Percentiles rank a stretch among this genome's conserved stretches.
phyloP scores from a whole-genome alignment of 2,888 invertebrate genomes.

The Nebria brevicollis region DNA sequence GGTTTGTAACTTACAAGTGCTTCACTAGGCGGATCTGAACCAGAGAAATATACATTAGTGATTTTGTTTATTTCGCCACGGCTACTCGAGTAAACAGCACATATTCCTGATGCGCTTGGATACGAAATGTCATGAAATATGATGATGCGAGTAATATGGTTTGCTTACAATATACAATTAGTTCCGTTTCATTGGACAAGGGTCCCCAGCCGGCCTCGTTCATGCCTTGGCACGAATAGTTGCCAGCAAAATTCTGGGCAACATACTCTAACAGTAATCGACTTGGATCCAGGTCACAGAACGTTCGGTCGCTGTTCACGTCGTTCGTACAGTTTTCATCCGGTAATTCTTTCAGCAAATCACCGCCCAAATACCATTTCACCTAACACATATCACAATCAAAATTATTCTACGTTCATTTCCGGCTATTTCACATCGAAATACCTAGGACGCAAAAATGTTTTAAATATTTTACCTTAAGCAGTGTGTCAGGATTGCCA shows the following conservation, averaged over 20 bases:
- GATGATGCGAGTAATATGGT: constrained; percentile 3
- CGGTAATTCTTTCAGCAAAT: constrained; percentile 84
- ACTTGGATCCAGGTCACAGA: constrained; percentile 88
- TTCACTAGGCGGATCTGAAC: constrained; percentile 84
- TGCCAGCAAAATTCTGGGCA: constrained; percentile 90
- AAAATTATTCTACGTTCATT: not conserved
- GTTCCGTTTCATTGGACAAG: constrained; percentile 78
- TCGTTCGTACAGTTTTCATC: constrained; percentile 75
- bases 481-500: constrained; percentile 80
- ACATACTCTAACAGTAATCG: constrained; percentile 86
- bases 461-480: constrained; percentile 67
- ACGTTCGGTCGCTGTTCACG: constrained; percentile 66
- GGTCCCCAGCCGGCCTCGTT: constrained; percentile 91
- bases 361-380: constrained; percentile 87
- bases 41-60: constrained; percentile 47
- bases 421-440: not conserved
- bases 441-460: not conserved
- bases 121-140: constrained; percentile 5
- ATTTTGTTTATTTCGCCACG: not conserved
- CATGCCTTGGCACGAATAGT: constrained; percentile 91
- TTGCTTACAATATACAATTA: constrained; percentile 82
- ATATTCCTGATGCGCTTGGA: not conserved
- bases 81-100: too few species aligned
- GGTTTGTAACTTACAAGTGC: constrained; percentile 81
- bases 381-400: constrained; percentile 53